phyloP scores from a whole-genome alignment of 2,888 invertebrate genomes.

The Ceramica pisi region DNA sequence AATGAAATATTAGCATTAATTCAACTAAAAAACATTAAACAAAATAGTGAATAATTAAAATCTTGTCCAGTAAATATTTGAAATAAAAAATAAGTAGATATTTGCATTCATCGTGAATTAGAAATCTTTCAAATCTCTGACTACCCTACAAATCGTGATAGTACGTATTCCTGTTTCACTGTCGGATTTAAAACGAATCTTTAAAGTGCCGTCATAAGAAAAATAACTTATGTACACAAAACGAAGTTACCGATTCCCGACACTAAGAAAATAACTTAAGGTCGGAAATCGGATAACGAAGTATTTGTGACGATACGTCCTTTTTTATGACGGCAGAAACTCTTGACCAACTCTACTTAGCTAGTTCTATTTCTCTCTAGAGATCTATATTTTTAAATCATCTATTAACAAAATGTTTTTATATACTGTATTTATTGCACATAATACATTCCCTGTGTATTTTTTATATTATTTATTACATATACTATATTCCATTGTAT shows the following conservation, averaged over 20 bases:
- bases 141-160: conserved; percentile 31
- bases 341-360: conserved; percentile 57
- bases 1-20: conserved; percentile 23
- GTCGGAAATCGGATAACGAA: too few species aligned
- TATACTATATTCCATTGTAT: conserved; percentile 61
- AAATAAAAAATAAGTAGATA: conserved; percentile 31
- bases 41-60: conserved; percentile 22
- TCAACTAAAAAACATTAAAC: conserved; percentile 4
- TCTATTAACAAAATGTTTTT: conserved; percentile 63
- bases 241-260: too few species aligned
- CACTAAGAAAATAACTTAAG: too few species aligned
- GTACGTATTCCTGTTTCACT: conserved; percentile 16
- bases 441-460: conserved; percentile 79
- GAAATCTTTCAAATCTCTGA: conserved; percentile 23
- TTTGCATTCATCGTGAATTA: conserved; percentile 42
- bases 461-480: conserved; percentile 74
- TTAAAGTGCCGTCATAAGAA: not conserved
- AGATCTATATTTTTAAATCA: conserved; percentile 66
- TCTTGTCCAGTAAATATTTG: conserved; percentile 49
- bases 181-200: conserved; percentile 31
- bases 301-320: too few species aligned
- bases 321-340: not conserved
- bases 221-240: too few species aligned
- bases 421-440: conserved; percentile 68
- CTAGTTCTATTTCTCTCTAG: conserved; percentile 56